These are phyloP conservation scores for Brachylomia viminalis DNA, from an alignment of 2,888 invertebrate genomes.

Conservation along the genomic window DNA sequence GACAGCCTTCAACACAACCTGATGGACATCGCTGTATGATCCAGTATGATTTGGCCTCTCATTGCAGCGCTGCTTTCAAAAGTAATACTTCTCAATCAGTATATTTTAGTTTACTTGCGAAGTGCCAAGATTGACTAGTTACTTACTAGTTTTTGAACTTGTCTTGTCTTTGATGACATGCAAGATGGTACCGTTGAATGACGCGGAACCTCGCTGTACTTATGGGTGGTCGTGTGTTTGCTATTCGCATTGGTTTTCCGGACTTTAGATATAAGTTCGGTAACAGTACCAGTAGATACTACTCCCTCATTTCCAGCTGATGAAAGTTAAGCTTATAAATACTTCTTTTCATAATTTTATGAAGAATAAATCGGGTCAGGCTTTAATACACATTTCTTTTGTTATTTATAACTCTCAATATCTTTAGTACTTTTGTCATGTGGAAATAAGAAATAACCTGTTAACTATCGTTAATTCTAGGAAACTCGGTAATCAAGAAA, in stretches of 20 bases:
- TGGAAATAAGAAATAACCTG: too few relatives aligned
- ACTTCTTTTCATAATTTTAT: background rate
- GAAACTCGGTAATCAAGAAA: slow-evolving; percentile 1
- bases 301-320: background rate
- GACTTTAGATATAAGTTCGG: background rate
- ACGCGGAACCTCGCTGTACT: background rate
- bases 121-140: background rate
- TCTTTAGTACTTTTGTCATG: too few relatives aligned
- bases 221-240: background rate
- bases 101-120: background rate
- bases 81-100: background rate
- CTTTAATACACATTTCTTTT: background rate
- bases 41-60: background rate
- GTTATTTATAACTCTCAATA: background rate
- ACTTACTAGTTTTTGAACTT: slow-evolving; percentile 6
- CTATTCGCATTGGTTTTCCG: background rate
- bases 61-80: background rate
- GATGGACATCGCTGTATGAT: background rate
- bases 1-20: background rate
- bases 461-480: slow-evolving; percentile 2
- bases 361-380: background rate
- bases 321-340: background rate
- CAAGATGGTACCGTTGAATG: slow-evolving; percentile 3
- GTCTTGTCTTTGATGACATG: slow-evolving; percentile 5
- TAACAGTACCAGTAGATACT: too few relatives aligned